Base-by-base conservation (phyloP, 2,888 invertebrate genomes). In the Vannuccia rotundouncinata region DNA sequence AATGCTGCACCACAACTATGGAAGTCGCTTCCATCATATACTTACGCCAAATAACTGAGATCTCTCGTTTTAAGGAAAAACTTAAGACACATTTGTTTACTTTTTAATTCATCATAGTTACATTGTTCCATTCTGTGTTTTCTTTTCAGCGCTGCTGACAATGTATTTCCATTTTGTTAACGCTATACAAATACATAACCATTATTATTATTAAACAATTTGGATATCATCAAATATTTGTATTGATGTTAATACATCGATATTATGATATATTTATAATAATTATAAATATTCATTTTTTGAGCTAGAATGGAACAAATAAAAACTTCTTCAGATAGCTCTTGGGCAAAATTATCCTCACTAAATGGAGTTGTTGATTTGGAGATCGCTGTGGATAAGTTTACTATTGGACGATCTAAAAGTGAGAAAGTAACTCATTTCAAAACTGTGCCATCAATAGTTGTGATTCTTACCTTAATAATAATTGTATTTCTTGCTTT, bases 41-140 rank as follows among this genome's bases (percentile, higher is more conserved):
- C 66, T 66, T 66, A 66, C 66, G 66, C 66, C 66, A 66, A 66
- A 66, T 66, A 66, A 66, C 66, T 66, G 66, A 66, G 66, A 66
- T 66, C 66, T 66, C 66, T 66, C 66, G 66, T 66, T 66, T 66
- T 66, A 66, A 66, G 66, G 66, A 66, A 66, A 66, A 66, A 66
- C 66, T 66, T 66, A 66, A 66, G 66, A 66, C 66, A 66, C 66
- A 66, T 66, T 66, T 66, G 66, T 66, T 66, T 66, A 66, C 10
- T 66, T 66, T 66, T 66, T 66, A 66, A 66, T 66, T 66, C 66
- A 66, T 22, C 66, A 66, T 66, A 66, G 66, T 66, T 66, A 66
- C 66, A 66, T 66, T 66, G 66, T 66, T 66, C 66, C 66, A 66
- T 66, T 66, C 66, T 66, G 66, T 66, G 66, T 66, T 66, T 66